phyloP scores from a whole-genome alignment of 2,888 invertebrate species.

The Hermaeophaga mercurialis region DNA sequence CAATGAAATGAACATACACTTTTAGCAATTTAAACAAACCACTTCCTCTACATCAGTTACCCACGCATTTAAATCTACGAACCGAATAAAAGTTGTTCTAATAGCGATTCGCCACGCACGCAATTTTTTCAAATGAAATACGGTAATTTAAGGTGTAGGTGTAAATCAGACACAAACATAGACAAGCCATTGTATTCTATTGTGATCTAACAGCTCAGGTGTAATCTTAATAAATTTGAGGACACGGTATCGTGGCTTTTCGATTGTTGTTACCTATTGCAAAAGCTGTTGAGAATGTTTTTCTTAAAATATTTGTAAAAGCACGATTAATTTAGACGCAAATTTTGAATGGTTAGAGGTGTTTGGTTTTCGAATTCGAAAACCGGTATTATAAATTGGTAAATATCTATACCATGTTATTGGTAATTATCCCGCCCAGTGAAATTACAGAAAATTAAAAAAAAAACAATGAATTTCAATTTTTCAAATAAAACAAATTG shows the following conservation, averaged over 20 bases:
- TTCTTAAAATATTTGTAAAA: too few relatives aligned
- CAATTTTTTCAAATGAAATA: not conserved
- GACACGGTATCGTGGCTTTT: conserved; percentile 2
- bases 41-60: not conserved
- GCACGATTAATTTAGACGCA: too few relatives aligned
- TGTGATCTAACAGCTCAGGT: conserved; percentile 15
- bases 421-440: too few relatives aligned
- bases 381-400: too few relatives aligned
- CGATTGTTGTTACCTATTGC: conserved; percentile 7
- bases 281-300: not conserved
- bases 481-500: too few relatives aligned
- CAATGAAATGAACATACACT: too few relatives aligned
- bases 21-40: conserved; percentile 4
- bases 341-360: too few relatives aligned
- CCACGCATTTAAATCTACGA: conserved; percentile 5
- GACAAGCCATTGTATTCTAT: not conserved
- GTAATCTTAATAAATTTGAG: conserved; percentile 4
- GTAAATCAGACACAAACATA: conserved; percentile 6
- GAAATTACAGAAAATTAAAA: too few relatives aligned
- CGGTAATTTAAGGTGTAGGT: conserved; percentile 6
- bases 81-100: conserved; percentile 7
- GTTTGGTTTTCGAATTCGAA: too few relatives aligned
- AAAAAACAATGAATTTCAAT: too few relatives aligned
- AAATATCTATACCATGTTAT: too few relatives aligned
- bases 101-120: not conserved